Evolutionary conservation across 2,113 vertebrate species (phyloP), one percentile per base, ranked within the genome.

Genomic region (Prochilodus magdalenae): DNA sequence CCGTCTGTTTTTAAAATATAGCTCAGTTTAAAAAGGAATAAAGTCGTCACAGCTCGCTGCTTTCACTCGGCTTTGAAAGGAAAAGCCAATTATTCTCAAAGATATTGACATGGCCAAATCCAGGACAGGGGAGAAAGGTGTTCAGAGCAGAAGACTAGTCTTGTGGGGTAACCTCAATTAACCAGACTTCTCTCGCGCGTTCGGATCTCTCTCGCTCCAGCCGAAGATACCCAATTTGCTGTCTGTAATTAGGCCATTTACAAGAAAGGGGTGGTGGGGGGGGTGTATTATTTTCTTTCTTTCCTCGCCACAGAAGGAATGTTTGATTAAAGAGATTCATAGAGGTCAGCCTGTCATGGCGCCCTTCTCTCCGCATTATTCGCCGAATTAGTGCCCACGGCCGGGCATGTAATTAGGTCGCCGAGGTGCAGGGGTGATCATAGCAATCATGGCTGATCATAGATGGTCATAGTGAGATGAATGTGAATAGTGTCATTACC

Each of bases 231-330:
- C 79, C 78, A 83, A 87, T 91, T 88, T 88, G 65, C 88, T 84
- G 75, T 80, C 84, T 86, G 90, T 91, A 92, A 92, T 93, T 91
- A 91, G 83, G 88, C 78, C 79, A 86, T 91, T 90, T 91, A 89
- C 79, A 88, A 75, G 65, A 88, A 87, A 82, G 44, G 30, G 59
- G n/a, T 80, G 4, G 16, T 15, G 57, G 66, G 5, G 24, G 0
- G 16, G 15, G 63, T 36, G 4, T 22, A n/a, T n/a, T 57, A 33
- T 62, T 53, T 80, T 47, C 22, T 80, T 33, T 59, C 40, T 18
- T 49, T 18, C 33, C 73, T 74, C 29, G 36, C 69, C 79, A 82
- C 73, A 78, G 70, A 87, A 81, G 75, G 85, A 81, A 86, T 83
- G 81, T 89, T 88, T 90, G 86, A 90, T 90, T 89, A 89, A 82